phyloP scores from a whole-genome alignment of 2,888 invertebrate genomes.

The Conistra vaccinii region DNA sequence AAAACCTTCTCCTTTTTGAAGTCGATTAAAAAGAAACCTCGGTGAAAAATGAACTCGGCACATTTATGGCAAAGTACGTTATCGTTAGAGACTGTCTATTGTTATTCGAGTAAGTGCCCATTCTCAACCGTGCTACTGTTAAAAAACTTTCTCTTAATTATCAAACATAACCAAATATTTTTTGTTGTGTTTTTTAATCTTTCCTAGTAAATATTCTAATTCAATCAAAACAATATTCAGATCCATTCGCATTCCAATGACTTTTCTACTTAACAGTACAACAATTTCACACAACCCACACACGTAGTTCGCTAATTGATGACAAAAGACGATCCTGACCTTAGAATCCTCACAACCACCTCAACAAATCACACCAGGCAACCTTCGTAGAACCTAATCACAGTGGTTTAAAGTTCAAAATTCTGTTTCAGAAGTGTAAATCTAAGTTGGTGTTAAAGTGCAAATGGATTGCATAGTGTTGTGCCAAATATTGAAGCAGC shows the following conservation, averaged over 20 bases:
- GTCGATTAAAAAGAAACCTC: too few species aligned
- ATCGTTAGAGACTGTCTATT: neutral
- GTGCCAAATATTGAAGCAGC: conserved; percentile 74
- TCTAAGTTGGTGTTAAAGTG: conserved; percentile 63
- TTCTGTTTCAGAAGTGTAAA: conserved; percentile 15
- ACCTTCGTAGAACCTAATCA: conserved; percentile 47
- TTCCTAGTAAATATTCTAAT: neutral
- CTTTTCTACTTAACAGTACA: conserved; percentile 54
- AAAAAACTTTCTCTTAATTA: conserved; percentile 3
- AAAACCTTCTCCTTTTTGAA: too few species aligned
- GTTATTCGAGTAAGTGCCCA: neutral
- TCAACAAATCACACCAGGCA: conserved; percentile 9
- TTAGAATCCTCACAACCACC: conserved; percentile 65
- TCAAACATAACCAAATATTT: too few species aligned
- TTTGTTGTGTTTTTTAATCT: too few species aligned
- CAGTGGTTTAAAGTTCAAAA: conserved; percentile 56
- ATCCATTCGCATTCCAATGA: neutral
- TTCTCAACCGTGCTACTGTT: conserved; percentile 1
- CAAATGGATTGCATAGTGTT: conserved; percentile 78
- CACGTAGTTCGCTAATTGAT: conserved; percentile 76
- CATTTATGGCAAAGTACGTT: neutral
- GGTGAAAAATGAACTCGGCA: neutral
- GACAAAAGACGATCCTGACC: conserved; percentile 77
- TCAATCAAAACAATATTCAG: neutral
- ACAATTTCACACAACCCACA: conserved; percentile 72